Conservation (phyloP, 2,888 invertebrate species). For the Agrochola macilenta region DNA sequence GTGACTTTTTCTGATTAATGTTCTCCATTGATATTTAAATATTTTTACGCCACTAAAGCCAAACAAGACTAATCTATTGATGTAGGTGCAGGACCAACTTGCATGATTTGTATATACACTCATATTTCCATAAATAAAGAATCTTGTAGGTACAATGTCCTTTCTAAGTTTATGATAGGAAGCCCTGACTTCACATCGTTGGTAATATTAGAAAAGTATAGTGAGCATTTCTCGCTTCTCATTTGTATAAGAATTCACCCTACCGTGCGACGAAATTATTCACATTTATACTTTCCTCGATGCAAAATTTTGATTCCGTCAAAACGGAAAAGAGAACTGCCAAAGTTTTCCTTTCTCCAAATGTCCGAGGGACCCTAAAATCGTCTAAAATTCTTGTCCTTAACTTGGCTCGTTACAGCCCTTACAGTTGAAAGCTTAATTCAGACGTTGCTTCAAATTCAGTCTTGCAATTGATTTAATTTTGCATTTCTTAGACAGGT, state of each 20-base stretch:
- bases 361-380: conserved; percentile 56
- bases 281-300: conserved; percentile 18
- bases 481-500: conserved; percentile 78
- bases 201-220: too few species aligned
- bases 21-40: neutral
- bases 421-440: conserved; percentile 68
- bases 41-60: neutral
- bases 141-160: neutral
- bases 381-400: conserved; percentile 58
- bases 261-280: conserved; percentile 1
- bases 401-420: conserved; percentile 66
- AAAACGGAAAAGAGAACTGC: conserved; percentile 33
- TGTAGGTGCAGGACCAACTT: neutral
- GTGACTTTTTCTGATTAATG: neutral
- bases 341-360: conserved; percentile 36
- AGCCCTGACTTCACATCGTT: neutral
- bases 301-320: conserved; percentile 27
- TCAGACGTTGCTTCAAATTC: conserved; percentile 71
- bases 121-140: neutral
- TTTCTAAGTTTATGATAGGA: neutral
- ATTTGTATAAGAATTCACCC: neutral
- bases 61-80: neutral
- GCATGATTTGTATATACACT: neutral
- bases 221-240: neutral
- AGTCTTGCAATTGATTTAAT: conserved; percentile 79